Evolutionary conservation across 2,113 vertebrate species (phyloP).

Genomic region (Sorex fumeus): DNA sequence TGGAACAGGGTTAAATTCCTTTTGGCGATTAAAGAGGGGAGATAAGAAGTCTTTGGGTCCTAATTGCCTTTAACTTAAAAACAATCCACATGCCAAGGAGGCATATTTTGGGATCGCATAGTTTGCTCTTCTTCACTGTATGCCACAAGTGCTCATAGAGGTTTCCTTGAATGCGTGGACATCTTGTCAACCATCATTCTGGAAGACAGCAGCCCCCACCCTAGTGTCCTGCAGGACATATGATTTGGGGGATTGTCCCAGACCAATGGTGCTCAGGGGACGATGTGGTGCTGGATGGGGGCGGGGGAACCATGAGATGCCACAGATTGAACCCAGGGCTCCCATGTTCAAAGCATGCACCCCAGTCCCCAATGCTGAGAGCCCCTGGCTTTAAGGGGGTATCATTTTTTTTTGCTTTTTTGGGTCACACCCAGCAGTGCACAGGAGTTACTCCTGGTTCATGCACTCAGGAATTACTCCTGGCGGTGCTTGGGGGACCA

Average conservation of each 20-base stretch:
- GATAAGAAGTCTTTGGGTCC: neutral
- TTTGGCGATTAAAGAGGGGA: neutral
- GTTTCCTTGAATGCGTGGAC: neutral
- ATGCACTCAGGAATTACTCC: no score
- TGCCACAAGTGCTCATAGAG: no score
- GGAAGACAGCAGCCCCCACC: rapidly evolving
- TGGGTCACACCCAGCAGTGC: no score
- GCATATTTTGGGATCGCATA: neutral
- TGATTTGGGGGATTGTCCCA: neutral
- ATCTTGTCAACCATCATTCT: rapidly evolving
- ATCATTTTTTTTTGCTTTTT: no score
- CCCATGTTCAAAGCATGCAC: no score
- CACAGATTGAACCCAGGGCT: no score
- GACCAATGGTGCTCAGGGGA: neutral
- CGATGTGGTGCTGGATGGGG: neutral
- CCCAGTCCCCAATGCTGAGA: no score
- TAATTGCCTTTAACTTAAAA: neutral
- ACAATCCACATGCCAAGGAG: neutral
- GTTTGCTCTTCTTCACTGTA: neutral
- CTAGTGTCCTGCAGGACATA: rapidly evolving
- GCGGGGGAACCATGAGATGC: no score
- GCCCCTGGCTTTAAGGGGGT: no score
- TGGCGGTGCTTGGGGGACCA: no score
- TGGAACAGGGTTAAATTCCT: neutral
- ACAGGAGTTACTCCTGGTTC: no score